These are phyloP conservation scores for Eupithecia inturbata DNA, from an alignment of 2,888 invertebrate genomes.

Conservation along the genomic window DNA sequence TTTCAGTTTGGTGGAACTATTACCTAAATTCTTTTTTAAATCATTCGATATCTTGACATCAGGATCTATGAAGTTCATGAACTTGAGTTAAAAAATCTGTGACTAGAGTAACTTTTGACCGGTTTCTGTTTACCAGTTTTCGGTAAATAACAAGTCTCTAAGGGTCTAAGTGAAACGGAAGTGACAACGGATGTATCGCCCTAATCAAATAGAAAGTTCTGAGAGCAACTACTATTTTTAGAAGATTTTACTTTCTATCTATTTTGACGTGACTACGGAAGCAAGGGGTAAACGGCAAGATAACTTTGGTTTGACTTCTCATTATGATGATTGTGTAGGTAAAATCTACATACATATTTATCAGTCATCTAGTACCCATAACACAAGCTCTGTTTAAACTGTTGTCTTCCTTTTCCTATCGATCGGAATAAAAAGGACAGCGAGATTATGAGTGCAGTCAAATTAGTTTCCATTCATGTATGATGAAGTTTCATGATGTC, in stretches of 20 bases:
- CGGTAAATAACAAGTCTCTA: not conserved
- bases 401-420: no score
- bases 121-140: conserved; percentile 12
- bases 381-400: no score
- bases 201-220: conserved; percentile 34
- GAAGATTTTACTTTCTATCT: conserved; percentile 8
- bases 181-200: conserved; percentile 31
- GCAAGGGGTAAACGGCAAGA: not conserved
- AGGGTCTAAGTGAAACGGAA: conserved; percentile 37
- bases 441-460: no score
- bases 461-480: no score
- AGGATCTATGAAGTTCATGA: not conserved
- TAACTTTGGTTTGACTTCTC: not conserved
- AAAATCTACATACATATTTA: no score
- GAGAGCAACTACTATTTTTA: conserved; percentile 22
- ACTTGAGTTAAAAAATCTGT: no score
- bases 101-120: conserved; percentile 1
- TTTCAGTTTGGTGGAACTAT: no score
- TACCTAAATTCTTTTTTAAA: no score
- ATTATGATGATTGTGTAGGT: no score
- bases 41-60: not conserved
- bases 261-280: not conserved
- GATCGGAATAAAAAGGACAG: no score
- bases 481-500: no score
- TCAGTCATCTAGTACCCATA: no score